Evolutionary conservation across 2,888 invertebrate genomes (phyloP), one percentile per base, ranked within the genome.

Genomic region (Dinocampus coccinellae): DNA sequence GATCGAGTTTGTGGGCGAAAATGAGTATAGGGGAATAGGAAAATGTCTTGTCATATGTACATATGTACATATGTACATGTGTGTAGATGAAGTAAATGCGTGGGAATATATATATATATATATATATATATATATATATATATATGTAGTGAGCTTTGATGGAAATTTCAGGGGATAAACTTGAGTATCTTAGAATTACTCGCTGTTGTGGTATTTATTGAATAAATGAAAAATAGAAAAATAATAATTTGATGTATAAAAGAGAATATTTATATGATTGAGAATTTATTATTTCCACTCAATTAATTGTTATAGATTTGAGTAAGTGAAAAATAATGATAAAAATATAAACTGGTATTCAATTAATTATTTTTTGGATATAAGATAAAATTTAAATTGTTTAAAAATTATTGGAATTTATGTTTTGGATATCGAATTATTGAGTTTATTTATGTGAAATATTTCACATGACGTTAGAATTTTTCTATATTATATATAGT

Each of bases 111-210:
- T 47, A 16, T 47, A 16, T n/a, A n/a, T 16, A n/a, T 47, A 20
- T n/a, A 55, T 55, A 11, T 39, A n/a, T 47, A 16, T 47, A 16
- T n/a, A n/a, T 16, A n/a, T 47, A 55, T 55, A 11, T 39, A n/a
- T 47, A 16, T 47, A 16, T n/a, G 7, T 16, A n/a, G 16, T 7
- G 16, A 47, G 47, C 58, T 58, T 29, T 58, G 58, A 58, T 58
- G 58, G 34, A 58, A 58, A 58, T 58, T 58, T 33, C 34, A 58
- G 33, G 16, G 58, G 16, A 58, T 58, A 29, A 58, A 58, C 58
- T 58, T n/a, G n/a, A 34, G 16, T n/a, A 58, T 16, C 34, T 58
- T 58, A 29, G 20, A 58, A 29, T 29, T 58, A 13, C 16, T 1
- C 58, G 33, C 33, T 58, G 33, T 58, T 33, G 13, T 24, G 58